A percentile compares a stretch with the other conserved stretches of the same genome.
Evolutionary conservation across 2,113 vertebrate genomes (phyloP).

Genomic region (Orcinus orca): DNA sequence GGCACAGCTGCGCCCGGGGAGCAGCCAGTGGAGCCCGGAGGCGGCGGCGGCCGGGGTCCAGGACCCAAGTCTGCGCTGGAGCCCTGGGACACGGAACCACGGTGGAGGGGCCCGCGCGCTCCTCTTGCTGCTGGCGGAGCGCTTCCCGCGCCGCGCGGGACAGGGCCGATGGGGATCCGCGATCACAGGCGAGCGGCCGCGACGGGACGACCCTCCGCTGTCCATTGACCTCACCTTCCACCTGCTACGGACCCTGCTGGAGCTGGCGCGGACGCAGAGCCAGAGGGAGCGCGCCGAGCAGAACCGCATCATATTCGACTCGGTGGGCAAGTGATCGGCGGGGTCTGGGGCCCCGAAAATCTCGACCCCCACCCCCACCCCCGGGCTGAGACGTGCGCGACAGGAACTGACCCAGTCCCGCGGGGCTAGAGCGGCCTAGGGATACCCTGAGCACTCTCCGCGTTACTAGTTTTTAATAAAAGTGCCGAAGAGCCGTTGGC

Average conservation of each 20-base stretch:
- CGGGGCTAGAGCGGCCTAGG: not conserved
- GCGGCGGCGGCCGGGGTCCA: slow-evolving; percentile 5
- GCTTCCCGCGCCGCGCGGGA: slow-evolving; percentile 43
- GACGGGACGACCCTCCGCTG: slow-evolving; percentile 89
- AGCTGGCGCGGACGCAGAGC: slow-evolving; percentile 90
- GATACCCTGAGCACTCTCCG: not conserved
- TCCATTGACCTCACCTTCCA: slow-evolving; percentile 97
- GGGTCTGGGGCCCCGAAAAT: not conserved
- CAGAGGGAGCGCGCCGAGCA: slow-evolving; percentile 89
- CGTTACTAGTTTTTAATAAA: slow-evolving; percentile 80
- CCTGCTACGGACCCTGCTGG: slow-evolving; percentile 93
- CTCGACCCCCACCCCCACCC: not conserved
- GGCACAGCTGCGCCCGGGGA: slow-evolving; percentile 52
- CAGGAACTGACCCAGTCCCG: not conserved
- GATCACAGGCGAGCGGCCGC: slow-evolving; percentile 61
- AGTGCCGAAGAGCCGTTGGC: slow-evolving; percentile 61
- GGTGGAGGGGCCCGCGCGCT: slow-evolving; percentile 62
- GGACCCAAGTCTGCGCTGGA: slow-evolving; percentile 72
- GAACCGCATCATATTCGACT: slow-evolving; percentile 92
- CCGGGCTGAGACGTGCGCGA: not conserved
- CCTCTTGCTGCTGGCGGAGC: slow-evolving; percentile 65
- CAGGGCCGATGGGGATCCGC: not conserved
- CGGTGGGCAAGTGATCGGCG: slow-evolving; percentile 89
- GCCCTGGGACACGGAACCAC: slow-evolving; percentile 57
- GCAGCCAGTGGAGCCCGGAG: slow-evolving; percentile 5